Percentiles rank a stretch among this genome's conserved stretches.
Evolutionary conservation across 1,140 invertebrate species (phyloP).

Genomic region (Lamellibrachia luymesi): DNA sequence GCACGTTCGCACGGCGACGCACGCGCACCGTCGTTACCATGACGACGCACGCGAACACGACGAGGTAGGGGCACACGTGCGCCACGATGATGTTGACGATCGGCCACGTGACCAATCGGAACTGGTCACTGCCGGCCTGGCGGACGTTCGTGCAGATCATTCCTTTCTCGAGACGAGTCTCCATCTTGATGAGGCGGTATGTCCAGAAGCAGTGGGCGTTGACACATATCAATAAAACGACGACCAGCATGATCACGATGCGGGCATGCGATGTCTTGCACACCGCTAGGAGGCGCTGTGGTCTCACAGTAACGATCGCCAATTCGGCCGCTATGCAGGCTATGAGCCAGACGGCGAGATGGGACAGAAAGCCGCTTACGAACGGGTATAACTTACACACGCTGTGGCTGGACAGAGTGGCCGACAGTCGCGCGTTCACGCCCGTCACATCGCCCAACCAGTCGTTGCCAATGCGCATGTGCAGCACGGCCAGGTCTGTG

Average conservation of each 20-base stretch:
- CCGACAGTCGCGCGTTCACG: conserved; percentile 34
- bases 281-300: conserved; percentile 42
- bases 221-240: conserved; percentile 46
- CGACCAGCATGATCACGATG: conserved; percentile 45
- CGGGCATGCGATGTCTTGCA: conserved; percentile 48
- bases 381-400: conserved; percentile 51
- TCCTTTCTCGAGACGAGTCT: conserved; percentile 20
- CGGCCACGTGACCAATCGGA: conserved; percentile 43
- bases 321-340: conserved; percentile 50
- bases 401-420: conserved; percentile 43
- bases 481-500: conserved; percentile 45
- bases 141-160: conserved; percentile 30
- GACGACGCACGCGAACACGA: conserved; percentile 27
- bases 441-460: conserved; percentile 36
- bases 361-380: conserved; percentile 39
- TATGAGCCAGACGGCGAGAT: conserved; percentile 48
- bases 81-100: conserved; percentile 38
- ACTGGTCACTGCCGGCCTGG: conserved; percentile 31
- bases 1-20: conserved; percentile 20
- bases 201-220: conserved; percentile 57
- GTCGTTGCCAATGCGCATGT: conserved; percentile 47
- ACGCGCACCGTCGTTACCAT: conserved; percentile 28
- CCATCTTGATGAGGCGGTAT: conserved; percentile 35
- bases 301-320: conserved; percentile 42
- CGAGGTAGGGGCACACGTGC: conserved; percentile 39